Evolutionary conservation across 2,113 vertebrate genomes (phyloP), one percentile per base, ranked within the genome.

Genomic region (Myrmophylax atrothorax): DNA sequence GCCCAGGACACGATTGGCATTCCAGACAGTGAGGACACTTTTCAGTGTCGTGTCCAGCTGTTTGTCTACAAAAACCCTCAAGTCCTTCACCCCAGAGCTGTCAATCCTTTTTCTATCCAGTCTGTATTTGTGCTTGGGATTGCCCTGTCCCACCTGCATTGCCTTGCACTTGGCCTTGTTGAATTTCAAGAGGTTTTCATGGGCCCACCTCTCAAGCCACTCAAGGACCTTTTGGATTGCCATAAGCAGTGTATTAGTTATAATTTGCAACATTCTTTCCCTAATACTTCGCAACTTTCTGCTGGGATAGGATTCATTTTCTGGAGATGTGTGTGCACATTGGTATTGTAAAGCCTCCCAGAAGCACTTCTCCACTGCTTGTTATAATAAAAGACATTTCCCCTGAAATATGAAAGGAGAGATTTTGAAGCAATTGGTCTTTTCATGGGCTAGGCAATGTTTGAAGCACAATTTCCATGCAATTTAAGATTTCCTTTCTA

Each of bases 401-500:
- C 35, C 77, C 79, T 90, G 66, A 91, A 60, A 95, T 24, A 29
- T 28, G 23, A 47, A 94, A 87, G 24, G 58, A 67, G 23, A 95
- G 53, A 69, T 42, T 81, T 88, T 50, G 75, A 96, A 95, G 52
- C 38, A 83, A 56, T 91, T 90, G 75, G 18, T 38, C 47, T 92
- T 94, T 96, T 89, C 60, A 55, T 75, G 37, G 26, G 72, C 5
- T 92, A 84, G 64, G 89, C 42, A 73, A 63, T 53, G 7, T 83
- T 85, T 85, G 69, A 92, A 94, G 18, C 12, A 82, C 25, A 74
- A 63, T 97, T 97, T 97, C 74, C 50, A 60, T 89, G 47, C 28
- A 96, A 81, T 96, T 97, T 91, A 76, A 87, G 20, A 76, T 94
- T 93, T 94, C 14, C 60, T 95, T 93, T 93, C 64, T 75, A 40